Evolutionary conservation across 2,113 vertebrate genomes (phyloP).

Genomic region (Chamaetylas fuelleborni): DNA sequence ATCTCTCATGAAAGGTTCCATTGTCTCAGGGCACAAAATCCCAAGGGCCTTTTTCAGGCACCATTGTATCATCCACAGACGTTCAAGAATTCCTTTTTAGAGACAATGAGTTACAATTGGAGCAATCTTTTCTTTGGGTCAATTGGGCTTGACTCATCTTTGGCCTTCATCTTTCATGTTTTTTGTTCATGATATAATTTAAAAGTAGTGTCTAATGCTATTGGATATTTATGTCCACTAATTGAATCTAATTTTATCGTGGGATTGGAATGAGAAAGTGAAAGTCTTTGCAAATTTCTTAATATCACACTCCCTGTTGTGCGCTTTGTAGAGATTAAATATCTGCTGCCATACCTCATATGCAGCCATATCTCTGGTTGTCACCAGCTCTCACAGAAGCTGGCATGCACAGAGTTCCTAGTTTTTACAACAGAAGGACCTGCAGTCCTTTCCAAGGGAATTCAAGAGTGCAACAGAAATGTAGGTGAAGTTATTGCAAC

Average conservation of each 20-base stretch:
- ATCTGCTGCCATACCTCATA: not conserved
- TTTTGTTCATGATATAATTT: not conserved
- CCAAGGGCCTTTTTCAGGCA: too few relatives aligned
- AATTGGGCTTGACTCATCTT: not conserved
- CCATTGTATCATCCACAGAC: too few relatives aligned
- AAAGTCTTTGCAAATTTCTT: not conserved
- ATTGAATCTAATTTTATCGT: not conserved
- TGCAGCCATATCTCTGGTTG: fast-evolving
- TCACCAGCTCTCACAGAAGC: not conserved
- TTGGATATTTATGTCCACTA: not conserved
- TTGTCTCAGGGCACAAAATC: too few relatives aligned
- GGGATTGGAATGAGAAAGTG: not conserved
- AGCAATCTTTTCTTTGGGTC: not conserved
- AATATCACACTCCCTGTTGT: not conserved
- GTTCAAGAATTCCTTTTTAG: constrained; percentile 2
- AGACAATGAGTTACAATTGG: not conserved
- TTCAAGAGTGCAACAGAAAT: not conserved
- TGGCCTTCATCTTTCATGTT: not conserved
- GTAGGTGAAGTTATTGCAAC: not conserved
- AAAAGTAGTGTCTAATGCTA: not conserved
- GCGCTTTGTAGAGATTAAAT: not conserved
- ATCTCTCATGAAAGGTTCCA: too few relatives aligned
- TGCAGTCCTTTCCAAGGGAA: not conserved
- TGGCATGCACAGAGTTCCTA: not conserved
- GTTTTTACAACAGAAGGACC: not conserved